phyloP scores from a whole-genome alignment of 1,140 invertebrate genomes.

The Brachionus angularis region DNA sequence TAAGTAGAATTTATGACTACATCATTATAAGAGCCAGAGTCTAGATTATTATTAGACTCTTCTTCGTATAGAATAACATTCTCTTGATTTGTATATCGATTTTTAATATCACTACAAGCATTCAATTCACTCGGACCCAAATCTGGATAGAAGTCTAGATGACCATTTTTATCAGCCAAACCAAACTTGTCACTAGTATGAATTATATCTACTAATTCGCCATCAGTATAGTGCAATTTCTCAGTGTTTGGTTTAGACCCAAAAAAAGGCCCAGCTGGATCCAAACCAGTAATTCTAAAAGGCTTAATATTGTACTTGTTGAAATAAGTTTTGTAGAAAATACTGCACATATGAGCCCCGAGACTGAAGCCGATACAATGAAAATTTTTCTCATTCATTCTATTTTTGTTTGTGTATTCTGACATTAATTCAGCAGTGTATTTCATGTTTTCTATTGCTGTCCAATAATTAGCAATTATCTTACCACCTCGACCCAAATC shows the following conservation, averaged over 20 bases:
- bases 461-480: conserved; percentile 33
- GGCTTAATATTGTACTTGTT: not conserved
- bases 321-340: conserved; percentile 32
- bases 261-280: conserved; percentile 41
- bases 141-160: conserved; percentile 43
- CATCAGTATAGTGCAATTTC: conserved; percentile 18
- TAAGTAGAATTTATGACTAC: not conserved
- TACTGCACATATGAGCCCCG: conserved; percentile 42
- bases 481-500: conserved; percentile 7
- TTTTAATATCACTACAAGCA: conserved; percentile 19
- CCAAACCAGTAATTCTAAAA: conserved; percentile 26
- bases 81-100: conserved; percentile 19
- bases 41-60: not conserved
- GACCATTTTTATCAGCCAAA: conserved; percentile 23
- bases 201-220: conserved; percentile 29
- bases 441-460: conserved; percentile 33
- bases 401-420: not conserved
- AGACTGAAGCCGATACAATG: conserved; percentile 44
- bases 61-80: conserved; percentile 42
- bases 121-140: not conserved
- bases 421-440: not conserved
- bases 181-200: conserved; percentile 31
- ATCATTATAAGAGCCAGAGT: conserved; percentile 4
- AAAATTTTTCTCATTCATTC: conserved; percentile 33
- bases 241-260: not conserved